Evolutionary conservation across 2,888 invertebrate genomes (phyloP).

Genomic region (Drosophila differens): DNA sequence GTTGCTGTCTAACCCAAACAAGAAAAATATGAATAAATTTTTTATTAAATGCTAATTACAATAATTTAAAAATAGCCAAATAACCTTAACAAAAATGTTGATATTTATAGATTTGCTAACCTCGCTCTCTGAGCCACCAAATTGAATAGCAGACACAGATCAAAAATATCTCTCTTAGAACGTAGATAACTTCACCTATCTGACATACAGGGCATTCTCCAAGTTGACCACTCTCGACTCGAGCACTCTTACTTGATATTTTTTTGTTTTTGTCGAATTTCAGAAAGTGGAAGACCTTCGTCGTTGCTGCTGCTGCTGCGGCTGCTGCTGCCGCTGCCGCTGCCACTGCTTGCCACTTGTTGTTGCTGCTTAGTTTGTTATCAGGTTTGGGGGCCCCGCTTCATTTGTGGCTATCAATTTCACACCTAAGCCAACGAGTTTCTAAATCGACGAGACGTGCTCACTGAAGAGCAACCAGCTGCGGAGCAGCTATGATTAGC

Average conservation of each 20-base stretch:
- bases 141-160: neutral
- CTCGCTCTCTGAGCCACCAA: neutral
- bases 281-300: constrained; percentile 83
- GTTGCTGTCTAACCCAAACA: neutral
- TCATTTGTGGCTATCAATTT: constrained; percentile 73
- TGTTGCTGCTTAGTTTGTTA: constrained; percentile 70
- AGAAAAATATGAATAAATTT: neutral
- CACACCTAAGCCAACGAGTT: constrained; percentile 73
- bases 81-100: neutral
- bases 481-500: constrained; percentile 34
- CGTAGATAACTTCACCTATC: no score
- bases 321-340: constrained; percentile 15
- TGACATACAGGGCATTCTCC: neutral
- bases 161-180: neutral
- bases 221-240: neutral
- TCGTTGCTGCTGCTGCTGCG: constrained; percentile 46
- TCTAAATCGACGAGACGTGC: constrained; percentile 33
- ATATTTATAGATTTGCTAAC: neutral
- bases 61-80: neutral
- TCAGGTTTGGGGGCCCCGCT: constrained; percentile 59
- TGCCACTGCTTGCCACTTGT: constrained; percentile 56
- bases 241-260: constrained; percentile 7
- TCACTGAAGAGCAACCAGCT: constrained; percentile 8
- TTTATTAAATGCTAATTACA: neutral
- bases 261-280: constrained; percentile 64